These are phyloP conservation scores for Diorhabda elongata DNA, from an alignment of 1,140 invertebrate genomes.

Conservation along the genomic window DNA sequence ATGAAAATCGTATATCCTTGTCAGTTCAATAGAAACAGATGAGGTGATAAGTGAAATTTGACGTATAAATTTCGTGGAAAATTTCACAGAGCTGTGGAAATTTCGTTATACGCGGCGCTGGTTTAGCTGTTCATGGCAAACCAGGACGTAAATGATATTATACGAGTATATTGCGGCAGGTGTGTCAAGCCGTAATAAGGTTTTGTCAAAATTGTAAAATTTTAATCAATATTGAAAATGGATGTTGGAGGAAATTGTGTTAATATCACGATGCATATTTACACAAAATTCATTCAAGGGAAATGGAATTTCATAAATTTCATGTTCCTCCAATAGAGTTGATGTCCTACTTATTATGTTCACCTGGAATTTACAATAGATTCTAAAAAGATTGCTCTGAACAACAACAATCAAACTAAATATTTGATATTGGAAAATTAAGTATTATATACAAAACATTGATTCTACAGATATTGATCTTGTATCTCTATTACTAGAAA, in stretches of 20 bases:
- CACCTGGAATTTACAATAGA: no score
- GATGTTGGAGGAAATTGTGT: neutral
- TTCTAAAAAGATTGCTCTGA: no score
- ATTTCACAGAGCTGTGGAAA: conserved; percentile 12
- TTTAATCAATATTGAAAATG: conserved; percentile 1
- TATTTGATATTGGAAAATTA: no score
- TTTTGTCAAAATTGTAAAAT: neutral
- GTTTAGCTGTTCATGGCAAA: neutral
- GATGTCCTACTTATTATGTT: no score
- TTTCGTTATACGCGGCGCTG: neutral
- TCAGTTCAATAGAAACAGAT: neutral
- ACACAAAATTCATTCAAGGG: neutral
- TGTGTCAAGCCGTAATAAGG: neutral
- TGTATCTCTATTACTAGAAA: no score
- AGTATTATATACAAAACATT: no score
- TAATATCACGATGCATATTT: neutral
- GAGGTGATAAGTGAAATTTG: conserved; percentile 6
- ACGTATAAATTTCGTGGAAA: conserved; percentile 24
- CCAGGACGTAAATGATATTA: neutral
- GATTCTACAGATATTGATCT: no score
- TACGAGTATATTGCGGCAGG: neutral
- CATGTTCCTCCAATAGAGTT: no score
- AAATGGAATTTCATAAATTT: no score
- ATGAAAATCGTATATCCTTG: neutral
- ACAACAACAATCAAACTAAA: no score